Evolutionary conservation across 2,888 invertebrate species (phyloP), one percentile per base, ranked within the genome.

Genomic region (Theretra japonica): DNA sequence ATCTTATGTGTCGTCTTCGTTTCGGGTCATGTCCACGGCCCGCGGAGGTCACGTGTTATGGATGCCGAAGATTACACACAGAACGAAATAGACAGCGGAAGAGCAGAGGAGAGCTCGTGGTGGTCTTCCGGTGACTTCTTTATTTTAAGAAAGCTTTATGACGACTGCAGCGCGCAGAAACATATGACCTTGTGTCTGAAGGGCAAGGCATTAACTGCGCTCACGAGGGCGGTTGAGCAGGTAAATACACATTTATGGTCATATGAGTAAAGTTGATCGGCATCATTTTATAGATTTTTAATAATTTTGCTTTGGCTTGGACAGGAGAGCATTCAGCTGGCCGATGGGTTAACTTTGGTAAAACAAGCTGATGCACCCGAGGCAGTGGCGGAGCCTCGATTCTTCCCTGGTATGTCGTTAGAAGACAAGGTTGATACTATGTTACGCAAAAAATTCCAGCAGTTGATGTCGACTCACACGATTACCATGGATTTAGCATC

Each of bases 391-490:
- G 95, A 96, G 90, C 95, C 95, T 70, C 93, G 96, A 74, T 94
- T 95, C 81, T 92, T 95, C 81, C 92, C 93, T 78, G 95, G 93
- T 69, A 90, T 95, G 88, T 88, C 95, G 62, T 90, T 93, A 30
- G 90, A 96, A 79, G 96, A 96, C 81, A 95, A 95, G 83, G 85
- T 95, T 80, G 94, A 95, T 78, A 88, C 90, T 70, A 90, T 95
- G 86, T 86, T 96, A 76, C 90, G 90, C 70, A 88, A 88, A 72
- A 94, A 95, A 80, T 91, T 96, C 76, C 95, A 95, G 83, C 95
- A 95, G 77, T 94, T 97, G 76, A 90, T 96, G 83, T 95, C 95
- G 77, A 95, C 96, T 2, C 96, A 97, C 87, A 95, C 95, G 56
- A 88, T 97, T 69, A 95, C 95, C 71, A 92, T 96, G 87, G 96